Evolutionary conservation across 2,888 invertebrate genomes (phyloP).

Genomic region (Heliconius ethilla): DNA sequence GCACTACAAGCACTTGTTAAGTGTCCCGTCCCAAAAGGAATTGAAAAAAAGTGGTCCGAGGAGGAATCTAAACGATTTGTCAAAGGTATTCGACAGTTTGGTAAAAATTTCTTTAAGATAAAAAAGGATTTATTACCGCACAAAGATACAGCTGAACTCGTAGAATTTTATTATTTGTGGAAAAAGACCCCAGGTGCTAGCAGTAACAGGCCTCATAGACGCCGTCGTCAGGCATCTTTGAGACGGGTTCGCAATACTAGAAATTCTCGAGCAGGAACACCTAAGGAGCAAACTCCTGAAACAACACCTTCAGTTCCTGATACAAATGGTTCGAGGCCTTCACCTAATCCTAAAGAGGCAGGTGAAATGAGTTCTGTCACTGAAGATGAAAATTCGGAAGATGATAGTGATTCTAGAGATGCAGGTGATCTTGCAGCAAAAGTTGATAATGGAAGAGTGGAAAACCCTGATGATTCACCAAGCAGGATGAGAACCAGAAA

Average conservation of each 20-base stretch:
- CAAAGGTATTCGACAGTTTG: conserved; percentile 98
- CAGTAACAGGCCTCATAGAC: conserved; percentile 96
- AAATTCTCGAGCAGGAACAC: conserved; percentile 90
- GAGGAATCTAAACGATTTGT: conserved; percentile 99
- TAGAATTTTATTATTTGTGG: conserved; percentile 99
- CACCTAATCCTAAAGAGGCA: conserved; percentile 85
- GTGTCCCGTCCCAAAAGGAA: conserved; percentile 97
- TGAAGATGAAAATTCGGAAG: conserved; percentile 96
- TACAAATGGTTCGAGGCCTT: conserved; percentile 82
- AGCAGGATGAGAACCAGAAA: conserved; percentile 95
- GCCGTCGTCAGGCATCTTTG: conserved; percentile 92
- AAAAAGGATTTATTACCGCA: conserved; percentile 97
- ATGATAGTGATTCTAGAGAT: conserved; percentile 96
- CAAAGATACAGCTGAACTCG: conserved; percentile 97
- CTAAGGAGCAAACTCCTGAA: conserved; percentile 88
- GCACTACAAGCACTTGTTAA: conserved; percentile 98
- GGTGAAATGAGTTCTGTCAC: conserved; percentile 90
- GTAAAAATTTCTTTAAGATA: conserved; percentile 99
- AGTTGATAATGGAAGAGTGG: conserved; percentile 90
- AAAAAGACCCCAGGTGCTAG: conserved; percentile 99
- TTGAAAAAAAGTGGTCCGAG: conserved; percentile 99
- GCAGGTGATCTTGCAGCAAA: conserved; percentile 89
- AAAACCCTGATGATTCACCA: conserved; percentile 90
- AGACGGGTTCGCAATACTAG: conserved; percentile 93
- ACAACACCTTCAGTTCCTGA: conserved; percentile 77